Conservation (phyloP, 2,797 vertebrate genomes). For the Alcedo atthis region DNA sequence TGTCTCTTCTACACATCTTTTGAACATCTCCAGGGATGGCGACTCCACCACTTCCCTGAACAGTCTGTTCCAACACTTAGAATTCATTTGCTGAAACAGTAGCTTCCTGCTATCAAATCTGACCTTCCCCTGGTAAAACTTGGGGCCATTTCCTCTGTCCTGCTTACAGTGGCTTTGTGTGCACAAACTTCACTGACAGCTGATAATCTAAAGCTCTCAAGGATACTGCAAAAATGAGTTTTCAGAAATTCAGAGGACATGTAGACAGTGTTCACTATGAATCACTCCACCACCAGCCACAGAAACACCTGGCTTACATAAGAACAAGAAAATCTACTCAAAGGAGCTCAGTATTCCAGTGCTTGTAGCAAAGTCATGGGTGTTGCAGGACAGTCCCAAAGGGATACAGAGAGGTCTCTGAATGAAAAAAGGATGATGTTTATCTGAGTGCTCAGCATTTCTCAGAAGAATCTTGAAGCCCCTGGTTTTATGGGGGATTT, state of each 20-base stretch:
- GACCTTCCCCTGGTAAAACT: too few relatives aligned
- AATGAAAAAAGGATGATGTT: background rate
- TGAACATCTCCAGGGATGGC: too few relatives aligned
- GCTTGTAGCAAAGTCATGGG: background rate
- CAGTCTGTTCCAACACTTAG: too few relatives aligned
- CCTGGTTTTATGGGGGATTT: conserved; percentile 38
- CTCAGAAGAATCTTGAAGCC: conserved; percentile 4
- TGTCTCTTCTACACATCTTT: too few relatives aligned
- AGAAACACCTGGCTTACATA: background rate
- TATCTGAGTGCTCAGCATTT: background rate
- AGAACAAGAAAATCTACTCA: background rate
- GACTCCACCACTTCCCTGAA: too few relatives aligned
- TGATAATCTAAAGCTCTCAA: background rate
- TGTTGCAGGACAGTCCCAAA: background rate
- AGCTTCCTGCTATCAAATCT: too few relatives aligned
- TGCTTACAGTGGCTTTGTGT: background rate
- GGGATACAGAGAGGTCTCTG: background rate
- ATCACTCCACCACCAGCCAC: background rate
- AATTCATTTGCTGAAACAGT: too few relatives aligned
- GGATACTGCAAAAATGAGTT: background rate
- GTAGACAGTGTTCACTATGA: background rate
- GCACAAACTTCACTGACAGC: background rate
- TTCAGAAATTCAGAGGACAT: background rate
- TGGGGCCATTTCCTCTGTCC: too few relatives aligned
- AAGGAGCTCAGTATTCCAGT: background rate